Conservation (phyloP, 2,888 invertebrate genomes). For the Zele albiditarsus region DNA sequence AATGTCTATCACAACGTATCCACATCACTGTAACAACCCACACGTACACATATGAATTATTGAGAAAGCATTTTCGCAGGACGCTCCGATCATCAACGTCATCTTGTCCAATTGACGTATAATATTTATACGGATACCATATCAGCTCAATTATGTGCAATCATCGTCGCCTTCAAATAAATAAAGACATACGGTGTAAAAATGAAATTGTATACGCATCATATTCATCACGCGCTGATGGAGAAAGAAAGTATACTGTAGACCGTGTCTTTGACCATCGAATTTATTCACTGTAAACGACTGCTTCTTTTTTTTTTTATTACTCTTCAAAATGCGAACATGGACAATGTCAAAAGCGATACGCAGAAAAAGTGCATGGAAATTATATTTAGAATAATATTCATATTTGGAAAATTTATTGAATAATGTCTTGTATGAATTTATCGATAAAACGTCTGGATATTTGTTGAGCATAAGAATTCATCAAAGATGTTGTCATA, state of each 20-base stretch:
- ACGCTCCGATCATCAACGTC: conserved; percentile 41
- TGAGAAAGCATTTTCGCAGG: conserved; percentile 19
- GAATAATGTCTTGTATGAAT: neutral
- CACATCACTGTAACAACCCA: conserved; percentile 6
- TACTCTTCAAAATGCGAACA: neutral
- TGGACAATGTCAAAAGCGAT: too few relatives aligned
- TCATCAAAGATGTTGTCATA: neutral
- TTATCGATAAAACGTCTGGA: neutral
- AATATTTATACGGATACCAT: conserved; percentile 47
- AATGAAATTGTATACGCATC: conserved; percentile 4
- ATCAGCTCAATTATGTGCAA: conserved; percentile 17
- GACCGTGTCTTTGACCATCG: conserved; percentile 5
- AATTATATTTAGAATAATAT: too few relatives aligned
- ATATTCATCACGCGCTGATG: conserved; percentile 14
- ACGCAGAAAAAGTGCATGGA: too few relatives aligned
- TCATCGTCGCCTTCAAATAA: neutral
- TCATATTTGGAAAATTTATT: too few relatives aligned
- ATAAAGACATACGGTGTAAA: neutral
- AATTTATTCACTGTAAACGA: neutral
- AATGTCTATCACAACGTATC: conserved; percentile 5
- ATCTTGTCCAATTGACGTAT: conserved; percentile 54
- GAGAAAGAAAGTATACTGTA: conserved; percentile 5
- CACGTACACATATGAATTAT: neutral
- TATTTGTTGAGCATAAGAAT: neutral
- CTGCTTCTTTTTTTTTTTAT: conserved; percentile 1